phyloP scores from a whole-genome alignment of 2,888 invertebrate species.

The Campaea margaritaria region DNA sequence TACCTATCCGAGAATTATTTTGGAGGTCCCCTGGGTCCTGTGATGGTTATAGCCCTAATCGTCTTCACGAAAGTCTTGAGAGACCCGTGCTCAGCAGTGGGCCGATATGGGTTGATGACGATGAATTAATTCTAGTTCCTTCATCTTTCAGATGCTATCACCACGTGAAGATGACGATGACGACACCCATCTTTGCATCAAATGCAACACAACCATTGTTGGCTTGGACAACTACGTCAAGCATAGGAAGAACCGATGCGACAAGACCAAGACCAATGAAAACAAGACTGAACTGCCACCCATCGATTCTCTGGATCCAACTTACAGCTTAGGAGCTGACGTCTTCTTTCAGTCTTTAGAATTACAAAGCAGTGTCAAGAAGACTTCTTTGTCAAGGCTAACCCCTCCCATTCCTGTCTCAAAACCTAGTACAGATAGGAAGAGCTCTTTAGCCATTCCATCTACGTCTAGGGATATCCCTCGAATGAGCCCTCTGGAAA shows the following conservation, averaged over 20 bases:
- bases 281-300: slow-evolving; percentile 64
- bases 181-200: slow-evolving; percentile 94
- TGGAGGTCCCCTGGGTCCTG: too few relatives aligned
- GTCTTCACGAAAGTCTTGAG: too few relatives aligned
- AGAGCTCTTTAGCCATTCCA: slow-evolving; percentile 59
- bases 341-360: slow-evolving; percentile 95
- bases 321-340: slow-evolving; percentile 90
- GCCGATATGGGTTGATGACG: too few relatives aligned
- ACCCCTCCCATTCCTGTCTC: slow-evolving; percentile 75
- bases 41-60: too few relatives aligned
- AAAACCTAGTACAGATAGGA: slow-evolving; percentile 63
- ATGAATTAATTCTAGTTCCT: too few relatives aligned
- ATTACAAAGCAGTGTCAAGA: slow-evolving; percentile 89
- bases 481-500: slow-evolving; percentile 74
- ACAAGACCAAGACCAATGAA: slow-evolving; percentile 62
- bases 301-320: slow-evolving; percentile 72
- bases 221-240: slow-evolving; percentile 95
- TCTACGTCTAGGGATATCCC: slow-evolving; percentile 68
- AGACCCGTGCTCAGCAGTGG: too few relatives aligned
- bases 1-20: too few relatives aligned
- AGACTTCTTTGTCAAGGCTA: slow-evolving; percentile 80
- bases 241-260: slow-evolving; percentile 91
- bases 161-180: slow-evolving; percentile 88
- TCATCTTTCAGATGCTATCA: slow-evolving; percentile 80
- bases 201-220: slow-evolving; percentile 92